Percentiles rank a stretch among this genome's conserved stretches.
These are phyloP conservation scores for Anticlea derivata DNA, from an alignment of 2,888 invertebrate species.

Conservation along the genomic window DNA sequence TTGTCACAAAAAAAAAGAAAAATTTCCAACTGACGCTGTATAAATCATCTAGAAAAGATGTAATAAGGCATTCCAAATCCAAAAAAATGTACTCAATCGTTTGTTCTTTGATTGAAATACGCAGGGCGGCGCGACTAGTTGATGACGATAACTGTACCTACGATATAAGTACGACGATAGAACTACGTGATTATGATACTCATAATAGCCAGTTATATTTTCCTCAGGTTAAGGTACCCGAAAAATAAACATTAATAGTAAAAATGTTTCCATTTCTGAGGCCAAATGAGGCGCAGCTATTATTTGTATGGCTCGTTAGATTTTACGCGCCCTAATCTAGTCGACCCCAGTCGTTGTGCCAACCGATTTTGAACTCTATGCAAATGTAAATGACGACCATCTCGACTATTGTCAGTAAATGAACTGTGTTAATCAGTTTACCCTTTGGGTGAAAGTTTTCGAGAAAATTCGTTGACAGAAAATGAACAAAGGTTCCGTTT, in stretches of 20 bases:
- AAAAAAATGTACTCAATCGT: too few relatives aligned
- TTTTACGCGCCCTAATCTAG: conserved; percentile 63
- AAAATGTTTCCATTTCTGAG: conserved; percentile 36
- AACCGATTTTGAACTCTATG: conserved; percentile 62
- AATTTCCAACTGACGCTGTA: too few relatives aligned
- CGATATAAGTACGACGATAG: too few relatives aligned
- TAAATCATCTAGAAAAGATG: too few relatives aligned
- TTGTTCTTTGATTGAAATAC: too few relatives aligned
- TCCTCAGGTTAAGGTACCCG: conserved; percentile 2
- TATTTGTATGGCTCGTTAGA: conserved; percentile 69
- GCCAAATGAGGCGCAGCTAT: conserved; percentile 64
- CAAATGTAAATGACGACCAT: conserved; percentile 56
- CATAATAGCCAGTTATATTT: too few relatives aligned
- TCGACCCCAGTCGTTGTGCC: conserved; percentile 46
- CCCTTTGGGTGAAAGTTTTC: conserved; percentile 57
- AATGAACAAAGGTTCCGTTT: background rate
- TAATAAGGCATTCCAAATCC: too few relatives aligned
- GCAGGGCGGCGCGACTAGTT: too few relatives aligned
- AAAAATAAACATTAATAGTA: conserved; percentile 21
- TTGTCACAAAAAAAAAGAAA: too few relatives aligned
- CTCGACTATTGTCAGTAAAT: conserved; percentile 53
- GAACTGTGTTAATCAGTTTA: conserved; percentile 63
- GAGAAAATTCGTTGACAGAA: conserved; percentile 2
- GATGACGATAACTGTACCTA: too few relatives aligned
- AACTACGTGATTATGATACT: too few relatives aligned